Evolutionary conservation across 2,888 invertebrate genomes (phyloP), one percentile per base, ranked within the genome.

Genomic region (Hecatera dysodea): DNA sequence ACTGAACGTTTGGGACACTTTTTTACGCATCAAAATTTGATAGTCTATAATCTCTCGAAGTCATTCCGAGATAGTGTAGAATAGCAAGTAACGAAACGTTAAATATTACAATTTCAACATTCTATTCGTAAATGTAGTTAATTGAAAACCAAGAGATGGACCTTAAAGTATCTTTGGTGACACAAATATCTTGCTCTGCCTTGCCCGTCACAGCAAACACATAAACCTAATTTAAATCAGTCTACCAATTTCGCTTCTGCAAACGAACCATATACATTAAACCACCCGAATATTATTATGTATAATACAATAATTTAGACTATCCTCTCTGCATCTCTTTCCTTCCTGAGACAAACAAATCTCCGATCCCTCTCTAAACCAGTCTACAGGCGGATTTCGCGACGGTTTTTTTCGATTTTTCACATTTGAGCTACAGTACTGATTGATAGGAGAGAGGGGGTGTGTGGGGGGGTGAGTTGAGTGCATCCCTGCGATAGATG

Each of bases 301-400:
- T 93, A 92, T 93, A 92, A 91, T 92, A 93, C 90, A 92, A 93
- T 93, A 93, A 94, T 93, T 93, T 92, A 92, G 93, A 91, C 92
- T 89, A 92, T 91, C 87, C 90, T 87, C 80, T 80, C 71, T 70
- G 70, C 61, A 11, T 90, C 85, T 85, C 90, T 52, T 56, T 90
- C 80, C n/a, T 48, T 60, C 82, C 15, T 53, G 46, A 3, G 5
- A 0, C 17, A n/a, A 44, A 39, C 39, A 12, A 4, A 87, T 90
- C 76, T 87, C 80, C 22, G 67, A 22, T 93, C 90, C 73, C 87
- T 65, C 67, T 92, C 87, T 75, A 78, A 89, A 84, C 83, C 80
- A 86, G 87, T 90, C 85, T 87, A 85, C 84, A 83, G 83, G 82
- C 86, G 85, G 83, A 83, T 84, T 81, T 82, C 86, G 85, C 84